Base-by-base conservation (phyloP, 2,797 vertebrate species). In the Spondyliosoma cantharus region DNA sequence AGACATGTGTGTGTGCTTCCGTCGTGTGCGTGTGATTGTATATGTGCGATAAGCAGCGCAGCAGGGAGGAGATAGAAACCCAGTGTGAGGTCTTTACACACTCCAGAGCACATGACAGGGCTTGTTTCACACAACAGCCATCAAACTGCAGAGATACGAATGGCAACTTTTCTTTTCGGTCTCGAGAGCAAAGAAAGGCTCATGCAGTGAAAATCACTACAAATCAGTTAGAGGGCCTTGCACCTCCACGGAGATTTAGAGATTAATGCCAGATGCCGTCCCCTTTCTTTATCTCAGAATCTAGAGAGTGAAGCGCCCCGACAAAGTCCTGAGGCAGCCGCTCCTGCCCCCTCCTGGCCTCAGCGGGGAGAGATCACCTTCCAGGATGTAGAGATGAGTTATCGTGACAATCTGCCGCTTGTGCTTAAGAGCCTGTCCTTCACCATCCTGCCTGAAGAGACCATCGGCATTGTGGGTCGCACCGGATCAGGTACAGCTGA, bases 391-490 rank as follows among this genome's bases (percentile, higher is more conserved):
- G 92, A 94, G 84, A 95, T 97, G 96, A 87, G 92, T 20, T 97
- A 97, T 90, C 94, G 93, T 42, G 89, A 94, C 3, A 84, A 93
- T 76, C 94, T 95, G 27, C 96, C 95, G 0, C 75, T 95, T 12
- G 94, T 96, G 56, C 95, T 97, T 17, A 95, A 95, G 37, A 93
- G 89, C 19, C 84, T 97, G 71, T 95, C 90, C 73, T 96, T 96
- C 86, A 93, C 73, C 32, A 89, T 97, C 80, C 85, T 74, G 56
- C 90, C 96, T 17, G 92, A 94, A 20, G 96, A 97, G 90, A 94
- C 94, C 48, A 90, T 97, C 42, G 96, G 96, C 84, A 96, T 97
- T 16, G 95, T 97, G 58, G 96, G 96, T 60, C 95, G 96, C 76
- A 96, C 95, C 0, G 96, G 96, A 71, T 97, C 96, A 80, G 96